phyloP scores from a whole-genome alignment of 2,113 vertebrate genomes.

The Varanus salvator region DNA sequence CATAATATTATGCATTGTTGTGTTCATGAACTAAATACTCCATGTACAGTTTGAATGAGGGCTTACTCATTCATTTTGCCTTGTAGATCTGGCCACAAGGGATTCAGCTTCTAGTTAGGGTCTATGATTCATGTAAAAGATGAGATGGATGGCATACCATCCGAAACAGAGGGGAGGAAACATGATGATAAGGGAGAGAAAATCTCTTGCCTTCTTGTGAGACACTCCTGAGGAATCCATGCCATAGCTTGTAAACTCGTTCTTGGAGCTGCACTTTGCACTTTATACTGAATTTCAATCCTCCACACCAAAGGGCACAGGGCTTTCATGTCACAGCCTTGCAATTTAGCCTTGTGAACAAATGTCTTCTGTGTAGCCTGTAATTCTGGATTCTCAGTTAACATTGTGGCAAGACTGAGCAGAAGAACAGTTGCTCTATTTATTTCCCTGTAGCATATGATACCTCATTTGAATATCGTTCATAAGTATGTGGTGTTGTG shows the following conservation, averaged over 20 bases:
- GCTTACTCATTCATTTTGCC: no score
- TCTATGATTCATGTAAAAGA: background rate
- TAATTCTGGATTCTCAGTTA: background rate
- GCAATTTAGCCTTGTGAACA: background rate
- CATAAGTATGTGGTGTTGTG: background rate
- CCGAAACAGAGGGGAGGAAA: background rate
- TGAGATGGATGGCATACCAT: background rate
- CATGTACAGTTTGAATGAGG: background rate
- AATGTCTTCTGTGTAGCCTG: background rate
- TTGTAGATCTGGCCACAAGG: background rate
- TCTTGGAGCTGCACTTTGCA: background rate
- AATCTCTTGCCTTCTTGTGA: background rate
- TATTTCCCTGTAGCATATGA: background rate
- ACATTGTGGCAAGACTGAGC: background rate
- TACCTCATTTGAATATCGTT: background rate
- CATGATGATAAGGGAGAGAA: background rate
- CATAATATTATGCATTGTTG: background rate
- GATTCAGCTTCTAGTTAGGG: background rate
- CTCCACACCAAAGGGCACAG: no score
- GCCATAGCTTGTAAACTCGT: background rate
- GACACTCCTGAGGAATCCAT: background rate
- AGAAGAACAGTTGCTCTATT: background rate
- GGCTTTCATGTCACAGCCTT: background rate
- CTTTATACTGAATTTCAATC: background rate
- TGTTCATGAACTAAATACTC: conserved; percentile 26